phyloP scores from a whole-genome alignment of 2,113 vertebrate species.

The Globicephala melas region DNA sequence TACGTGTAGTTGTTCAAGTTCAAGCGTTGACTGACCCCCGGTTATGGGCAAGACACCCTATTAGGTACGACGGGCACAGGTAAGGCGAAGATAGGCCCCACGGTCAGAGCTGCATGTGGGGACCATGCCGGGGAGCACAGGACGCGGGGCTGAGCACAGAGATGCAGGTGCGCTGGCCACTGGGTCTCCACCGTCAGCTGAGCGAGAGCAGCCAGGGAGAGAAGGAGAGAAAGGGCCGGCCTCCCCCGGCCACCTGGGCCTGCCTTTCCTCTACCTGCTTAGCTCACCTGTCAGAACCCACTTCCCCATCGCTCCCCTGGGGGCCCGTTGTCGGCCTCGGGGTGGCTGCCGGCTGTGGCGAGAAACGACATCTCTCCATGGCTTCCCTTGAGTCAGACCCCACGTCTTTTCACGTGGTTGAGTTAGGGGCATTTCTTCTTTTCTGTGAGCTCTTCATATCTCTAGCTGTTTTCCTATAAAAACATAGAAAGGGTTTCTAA shows the following conservation, averaged over 20 bases:
- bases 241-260: background rate
- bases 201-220: background rate
- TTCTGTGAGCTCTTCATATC: background rate
- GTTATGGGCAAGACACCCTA: accelerated
- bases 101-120: background rate
- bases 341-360: background rate
- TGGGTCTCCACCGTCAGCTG: no score
- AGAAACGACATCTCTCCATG: accelerated
- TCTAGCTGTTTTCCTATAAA: background rate
- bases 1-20: accelerated
- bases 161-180: background rate
- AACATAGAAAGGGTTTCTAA: background rate
- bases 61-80: background rate
- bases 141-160: no score
- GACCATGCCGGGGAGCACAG: no score
- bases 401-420: accelerated
- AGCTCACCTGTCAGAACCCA: accelerated
- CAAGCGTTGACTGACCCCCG: background rate
- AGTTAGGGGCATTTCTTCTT: no score
- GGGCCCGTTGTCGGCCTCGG: background rate
- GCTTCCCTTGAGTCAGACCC: background rate
- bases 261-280: accelerated
- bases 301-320: accelerated
- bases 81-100: background rate
- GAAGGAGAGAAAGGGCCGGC: background rate